phyloP scores from a whole-genome alignment of 2,113 vertebrate genomes.

The Thomomys bottae region DNA sequence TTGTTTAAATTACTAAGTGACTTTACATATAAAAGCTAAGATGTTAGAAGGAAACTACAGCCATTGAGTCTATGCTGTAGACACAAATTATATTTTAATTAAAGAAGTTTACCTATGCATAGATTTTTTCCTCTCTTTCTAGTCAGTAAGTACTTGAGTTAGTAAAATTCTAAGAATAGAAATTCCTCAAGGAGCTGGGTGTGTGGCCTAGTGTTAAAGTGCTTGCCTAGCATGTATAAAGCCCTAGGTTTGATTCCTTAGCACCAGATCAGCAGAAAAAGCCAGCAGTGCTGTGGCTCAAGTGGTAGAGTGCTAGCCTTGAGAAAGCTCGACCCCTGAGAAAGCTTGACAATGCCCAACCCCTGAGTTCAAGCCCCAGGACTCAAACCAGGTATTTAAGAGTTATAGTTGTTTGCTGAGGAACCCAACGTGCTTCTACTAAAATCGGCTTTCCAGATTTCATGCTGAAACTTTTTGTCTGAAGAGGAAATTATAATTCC shows the following conservation, averaged over 20 bases:
- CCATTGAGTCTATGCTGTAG: background rate
- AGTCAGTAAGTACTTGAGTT: background rate
- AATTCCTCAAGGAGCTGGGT: too few species aligned
- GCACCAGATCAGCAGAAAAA: too few species aligned
- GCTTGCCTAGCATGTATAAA: too few species aligned
- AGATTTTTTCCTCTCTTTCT: background rate
- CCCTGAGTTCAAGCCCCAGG: too few species aligned
- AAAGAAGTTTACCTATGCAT: background rate
- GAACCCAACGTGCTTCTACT: background rate
- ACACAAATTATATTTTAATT: constrained; percentile 12
- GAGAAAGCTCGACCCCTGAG: too few species aligned
- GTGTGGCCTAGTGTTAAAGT: too few species aligned
- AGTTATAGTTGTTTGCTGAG: background rate
- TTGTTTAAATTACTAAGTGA: constrained; percentile 41
- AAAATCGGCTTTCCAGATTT: background rate
- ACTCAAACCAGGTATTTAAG: background rate
- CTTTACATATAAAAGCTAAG: background rate
- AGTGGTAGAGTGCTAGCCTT: too few species aligned
- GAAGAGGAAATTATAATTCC: background rate
- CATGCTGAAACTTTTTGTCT: background rate
- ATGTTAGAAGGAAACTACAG: background rate
- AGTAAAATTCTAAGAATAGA: background rate
- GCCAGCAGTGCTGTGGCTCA: too few species aligned
- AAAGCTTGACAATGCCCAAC: too few species aligned
- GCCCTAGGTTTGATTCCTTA: too few species aligned